Percentiles rank a stretch among this genome's conserved stretches.
Conservation (phyloP, 2,888 invertebrate genomes). For the Branchipolynoe longqiensis region DNA sequence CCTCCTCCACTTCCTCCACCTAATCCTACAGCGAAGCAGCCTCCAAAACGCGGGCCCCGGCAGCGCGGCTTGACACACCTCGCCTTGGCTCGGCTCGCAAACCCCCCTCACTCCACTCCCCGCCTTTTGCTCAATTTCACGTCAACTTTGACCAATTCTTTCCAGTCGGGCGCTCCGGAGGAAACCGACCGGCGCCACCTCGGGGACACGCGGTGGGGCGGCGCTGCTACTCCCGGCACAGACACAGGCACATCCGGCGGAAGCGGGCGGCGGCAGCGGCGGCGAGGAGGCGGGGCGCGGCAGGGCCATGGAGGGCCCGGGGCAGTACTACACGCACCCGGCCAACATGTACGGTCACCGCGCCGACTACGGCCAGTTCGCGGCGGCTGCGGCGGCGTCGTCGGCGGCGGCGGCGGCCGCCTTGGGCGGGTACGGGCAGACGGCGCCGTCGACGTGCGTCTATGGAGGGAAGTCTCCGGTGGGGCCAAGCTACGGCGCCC, state of each 20-base stretch:
- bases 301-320: slow-evolving; percentile 44
- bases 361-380: not conserved
- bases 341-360: slow-evolving; percentile 9
- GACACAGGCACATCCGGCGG: not conserved
- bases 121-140: slow-evolving; percentile 19
- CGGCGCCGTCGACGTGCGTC: slow-evolving; percentile 39
- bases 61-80: not conserved
- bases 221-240: not conserved
- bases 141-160: slow-evolving; percentile 50
- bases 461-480: slow-evolving; percentile 45
- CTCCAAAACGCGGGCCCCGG: not conserved
- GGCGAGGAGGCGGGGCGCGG: slow-evolving; percentile 14
- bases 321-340: slow-evolving; percentile 37
- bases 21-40: not conserved
- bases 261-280: not conserved
- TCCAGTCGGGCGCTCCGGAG: slow-evolving; percentile 25
- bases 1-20: not conserved
- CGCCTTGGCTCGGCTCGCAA: not conserved
- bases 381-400: not conserved
- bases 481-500: slow-evolving; percentile 29
- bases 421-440: slow-evolving; percentile 10
- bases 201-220: not conserved
- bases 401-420: slow-evolving; percentile 8
- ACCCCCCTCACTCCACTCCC: not conserved
- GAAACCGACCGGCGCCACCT: not conserved